Base-by-base conservation (phyloP, 2,113 vertebrate species). In the Halcyon malimbica region DNA sequence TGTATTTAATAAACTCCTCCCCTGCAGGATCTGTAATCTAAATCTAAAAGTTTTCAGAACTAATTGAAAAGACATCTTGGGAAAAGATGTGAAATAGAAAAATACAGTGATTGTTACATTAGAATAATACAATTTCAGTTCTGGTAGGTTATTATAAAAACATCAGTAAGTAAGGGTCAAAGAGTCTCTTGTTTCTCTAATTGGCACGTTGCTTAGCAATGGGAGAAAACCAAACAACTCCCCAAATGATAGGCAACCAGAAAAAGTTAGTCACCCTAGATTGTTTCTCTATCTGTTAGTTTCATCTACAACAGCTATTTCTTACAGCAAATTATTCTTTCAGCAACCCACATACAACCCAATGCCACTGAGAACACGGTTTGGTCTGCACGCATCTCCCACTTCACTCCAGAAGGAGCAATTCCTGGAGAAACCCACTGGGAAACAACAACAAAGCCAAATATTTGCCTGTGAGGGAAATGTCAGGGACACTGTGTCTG, bases 351-450 rank as follows among this genome's bases (percentile, higher is more conserved):
- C 25, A 50, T 5, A 35, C 17, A 73, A 14, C 18, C 33, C 46
- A 28, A 9, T 17, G 39, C 2, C 16, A 5, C 29, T 4, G 1
- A 76, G 12, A 13, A 53, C n/a, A 41, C 0, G 8, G 51, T 21
- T 51, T 76, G 11, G 18, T 31, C 31, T 35, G n/a, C 4, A 2
- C 25, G 37, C 23, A 29, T 71, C 28, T 70, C 6, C 31, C 8
- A 8, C 4, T 59, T 13, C 16, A 16, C 37, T 86, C 65, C 44
- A 77, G 54, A 25, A 21, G 3, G 10, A 80, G 23, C 0, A 2
- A 54, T 28, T 74, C n/a, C 54, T 69, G 10, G 13, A 54, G 10
- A 17, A 85, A 13, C 6, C 21, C 31, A 13, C 1, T 13, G 35
- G 31, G 37, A 81, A 89, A 77, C 6, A 56, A 10, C 3, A 68